Base-by-base conservation (phyloP, 2,888 invertebrate genomes). In the Pammene fasciana region DNA sequence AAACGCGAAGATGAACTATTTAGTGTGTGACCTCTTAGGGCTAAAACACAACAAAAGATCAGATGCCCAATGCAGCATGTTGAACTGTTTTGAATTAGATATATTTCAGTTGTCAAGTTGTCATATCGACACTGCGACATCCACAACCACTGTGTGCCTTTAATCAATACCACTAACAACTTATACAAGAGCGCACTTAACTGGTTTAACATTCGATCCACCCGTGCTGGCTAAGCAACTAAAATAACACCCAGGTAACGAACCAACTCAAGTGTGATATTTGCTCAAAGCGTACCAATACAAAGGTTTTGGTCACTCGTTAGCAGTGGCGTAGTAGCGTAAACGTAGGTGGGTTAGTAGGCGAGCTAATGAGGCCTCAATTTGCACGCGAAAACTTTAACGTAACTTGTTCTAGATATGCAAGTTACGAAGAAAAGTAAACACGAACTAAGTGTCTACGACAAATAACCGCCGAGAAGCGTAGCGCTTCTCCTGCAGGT, bases 251-350 rank as follows among this genome's bases (percentile, higher is more conserved):
- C 14, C 50, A 45, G 67, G 66, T 68, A 71, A 57, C 60, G 54
- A 73, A 70, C 48, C 70, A 72, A 70, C 60, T 67, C 67, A 60
- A 70, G 46, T 48, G 66, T 61, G 52, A 65, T 71, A 72, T 75
- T 71, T 72, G 72, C 54, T 67, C 64, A 70, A 72, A 72, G 67
- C 71, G 59, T 48, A 64, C 65, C 70, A 65, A 68, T 71, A 52
- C 67, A 56, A 67, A 52, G 59, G 71, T 73, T 70, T 71, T 68
- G 65, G 34, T 26, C 65, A 46, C 68, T 67, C 56, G 68, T 75
- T 75, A 74, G 70, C 74, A 66, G 61, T 61, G 46, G 34, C 59
- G 54, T 70, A 56, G 65, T 67, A 68, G 56, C 56, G 59, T 45
- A 48, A 62, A 52, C 68, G 68, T 50, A 57, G 57, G 64, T 59